These are phyloP conservation scores for Cephonodes hylas DNA, from an alignment of 2,888 invertebrate genomes.

Conservation along the genomic window DNA sequence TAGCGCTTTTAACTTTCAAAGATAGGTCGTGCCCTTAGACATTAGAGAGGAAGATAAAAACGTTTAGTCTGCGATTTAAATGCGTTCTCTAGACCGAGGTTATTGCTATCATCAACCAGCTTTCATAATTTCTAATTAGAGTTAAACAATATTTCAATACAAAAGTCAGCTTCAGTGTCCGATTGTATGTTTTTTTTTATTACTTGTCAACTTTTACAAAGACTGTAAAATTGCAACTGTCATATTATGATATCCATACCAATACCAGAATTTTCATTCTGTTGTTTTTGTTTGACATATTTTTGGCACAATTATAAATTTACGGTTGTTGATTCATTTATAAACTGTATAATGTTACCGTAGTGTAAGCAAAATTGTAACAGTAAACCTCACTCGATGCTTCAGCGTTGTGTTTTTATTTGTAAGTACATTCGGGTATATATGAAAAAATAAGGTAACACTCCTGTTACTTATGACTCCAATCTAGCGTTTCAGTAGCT, in stretches of 20 bases:
- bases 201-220: not conserved
- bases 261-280: not conserved
- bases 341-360: not conserved
- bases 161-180: too few species aligned
- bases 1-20: not conserved
- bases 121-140: not conserved
- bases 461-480: slow-evolving; percentile 30
- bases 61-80: too few species aligned
- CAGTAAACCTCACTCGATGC: not conserved
- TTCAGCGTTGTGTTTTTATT: not conserved
- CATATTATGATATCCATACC: not conserved
- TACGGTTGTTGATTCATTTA: not conserved
- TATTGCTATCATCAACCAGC: not conserved
- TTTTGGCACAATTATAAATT: not conserved
- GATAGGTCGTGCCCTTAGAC: not conserved
- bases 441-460: slow-evolving; percentile 26
- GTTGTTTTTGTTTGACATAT: not conserved
- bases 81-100: not conserved
- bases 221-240: not conserved
- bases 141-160: not conserved
- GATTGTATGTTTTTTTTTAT: not conserved
- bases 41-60: too few species aligned
- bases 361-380: not conserved
- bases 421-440: not conserved
- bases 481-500: slow-evolving; percentile 28